These are phyloP conservation scores for Lasioglossum baleicum DNA, from an alignment of 1,140 invertebrate species.

Conservation along the genomic window DNA sequence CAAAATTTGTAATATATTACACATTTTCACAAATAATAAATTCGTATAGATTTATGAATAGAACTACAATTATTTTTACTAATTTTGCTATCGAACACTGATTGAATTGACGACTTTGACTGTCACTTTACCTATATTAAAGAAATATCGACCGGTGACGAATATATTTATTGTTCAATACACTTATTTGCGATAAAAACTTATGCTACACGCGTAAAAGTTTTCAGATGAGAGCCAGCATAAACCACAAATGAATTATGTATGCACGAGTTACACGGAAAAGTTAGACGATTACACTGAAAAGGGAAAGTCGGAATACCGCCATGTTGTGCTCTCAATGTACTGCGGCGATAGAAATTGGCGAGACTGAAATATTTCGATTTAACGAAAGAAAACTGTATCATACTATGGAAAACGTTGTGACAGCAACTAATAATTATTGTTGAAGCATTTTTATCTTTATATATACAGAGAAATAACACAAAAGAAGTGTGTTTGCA, in stretches of 20 bases:
- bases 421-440: background rate
- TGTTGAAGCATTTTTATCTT: background rate
- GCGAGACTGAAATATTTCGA: background rate
- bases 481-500: background rate
- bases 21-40: background rate
- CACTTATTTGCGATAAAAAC: background rate
- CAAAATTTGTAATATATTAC: background rate
- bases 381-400: background rate
- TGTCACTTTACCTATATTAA: slow-evolving; percentile 33
- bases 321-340: slow-evolving; percentile 38
- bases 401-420: background rate
- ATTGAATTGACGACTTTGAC: slow-evolving; percentile 12
- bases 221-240: background rate
- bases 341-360: slow-evolving; percentile 8
- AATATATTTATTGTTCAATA: slow-evolving; percentile 2
- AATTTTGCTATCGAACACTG: background rate
- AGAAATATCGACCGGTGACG: slow-evolving; percentile 35
- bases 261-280: background rate
- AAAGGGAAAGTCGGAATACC: slow-evolving; percentile 37
- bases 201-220: background rate
- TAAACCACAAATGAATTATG: background rate
- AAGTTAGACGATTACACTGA: slow-evolving; percentile 9
- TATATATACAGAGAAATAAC: slow-evolving; percentile 1
- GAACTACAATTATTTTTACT: background rate
- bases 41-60: background rate